Evolutionary conservation across 2,888 invertebrate genomes (phyloP).

Genomic region (Coenonympha glycerion): DNA sequence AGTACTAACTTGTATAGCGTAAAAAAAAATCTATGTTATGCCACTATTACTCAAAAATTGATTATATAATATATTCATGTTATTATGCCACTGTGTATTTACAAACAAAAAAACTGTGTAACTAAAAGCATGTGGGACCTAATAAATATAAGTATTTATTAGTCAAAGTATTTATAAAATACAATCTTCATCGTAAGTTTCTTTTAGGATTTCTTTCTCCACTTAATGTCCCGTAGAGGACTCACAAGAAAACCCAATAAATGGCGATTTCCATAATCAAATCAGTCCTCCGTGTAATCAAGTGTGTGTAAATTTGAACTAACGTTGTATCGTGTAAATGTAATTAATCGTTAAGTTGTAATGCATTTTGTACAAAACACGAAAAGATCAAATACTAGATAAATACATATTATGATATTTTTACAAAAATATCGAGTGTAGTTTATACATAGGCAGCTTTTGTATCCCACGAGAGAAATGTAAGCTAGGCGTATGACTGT

Average conservation of each 20-base stretch:
- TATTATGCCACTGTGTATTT: too few species aligned
- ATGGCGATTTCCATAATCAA: constrained; percentile 28
- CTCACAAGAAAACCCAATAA: not conserved
- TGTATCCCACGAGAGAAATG: constrained; percentile 53
- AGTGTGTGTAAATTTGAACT: constrained; percentile 43
- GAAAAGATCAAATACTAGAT: constrained; percentile 32
- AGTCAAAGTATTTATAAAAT: too few species aligned
- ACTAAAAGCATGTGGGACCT: too few species aligned
- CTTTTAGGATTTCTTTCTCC: not conserved
- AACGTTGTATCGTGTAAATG: constrained; percentile 41
- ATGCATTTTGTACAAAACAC: constrained; percentile 64
- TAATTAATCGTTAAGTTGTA: constrained; percentile 43
- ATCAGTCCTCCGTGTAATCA: constrained; percentile 27
- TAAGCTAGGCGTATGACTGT: constrained; percentile 54
- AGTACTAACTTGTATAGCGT: too few species aligned
- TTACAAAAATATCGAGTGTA: constrained; percentile 51
- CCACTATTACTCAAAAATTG: too few species aligned
- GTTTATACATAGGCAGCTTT: constrained; percentile 50
- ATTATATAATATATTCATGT: too few species aligned
- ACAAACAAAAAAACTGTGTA: too few species aligned
- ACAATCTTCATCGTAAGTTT: too few species aligned
- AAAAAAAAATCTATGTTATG: too few species aligned
- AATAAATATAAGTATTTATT: too few species aligned
- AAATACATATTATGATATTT: constrained; percentile 56
- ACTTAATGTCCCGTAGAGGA: not conserved